Evolutionary conservation across 2,797 vertebrate species (phyloP).

Genomic region (Protosalanx chinensis): DNA sequence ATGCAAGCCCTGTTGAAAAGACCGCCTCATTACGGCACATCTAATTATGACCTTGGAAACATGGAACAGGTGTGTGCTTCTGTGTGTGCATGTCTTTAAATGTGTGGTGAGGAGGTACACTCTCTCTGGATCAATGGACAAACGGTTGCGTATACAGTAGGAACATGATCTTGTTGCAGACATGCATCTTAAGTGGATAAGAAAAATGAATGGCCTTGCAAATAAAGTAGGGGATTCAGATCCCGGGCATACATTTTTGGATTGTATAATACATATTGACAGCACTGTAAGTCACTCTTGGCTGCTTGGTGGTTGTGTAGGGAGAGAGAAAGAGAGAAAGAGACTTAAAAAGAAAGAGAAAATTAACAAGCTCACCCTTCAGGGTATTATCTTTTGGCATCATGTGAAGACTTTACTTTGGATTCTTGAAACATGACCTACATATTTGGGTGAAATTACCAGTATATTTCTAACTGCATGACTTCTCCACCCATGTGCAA

Average conservation of each 20-base stretch:
- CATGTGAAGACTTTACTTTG: not conserved
- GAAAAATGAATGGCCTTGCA: not conserved
- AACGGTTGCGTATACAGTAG: no score
- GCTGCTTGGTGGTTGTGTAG: not conserved
- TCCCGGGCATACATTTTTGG: not conserved
- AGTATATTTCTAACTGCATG: not conserved
- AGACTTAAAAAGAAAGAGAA: no score
- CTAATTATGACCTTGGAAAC: constrained; percentile 14
- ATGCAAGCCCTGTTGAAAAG: constrained; percentile 47
- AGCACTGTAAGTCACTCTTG: not conserved
- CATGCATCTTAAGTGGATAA: not conserved
- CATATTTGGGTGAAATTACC: constrained; percentile 12
- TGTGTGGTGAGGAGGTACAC: not conserved
- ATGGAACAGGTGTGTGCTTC: not conserved
- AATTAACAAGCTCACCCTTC: constrained; percentile 10
- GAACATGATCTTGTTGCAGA: no score
- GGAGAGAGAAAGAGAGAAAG: not conserved
- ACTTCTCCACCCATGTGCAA: not conserved
- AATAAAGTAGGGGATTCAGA: not conserved
- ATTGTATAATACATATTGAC: not conserved
- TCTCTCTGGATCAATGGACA: not conserved
- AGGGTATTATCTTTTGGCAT: constrained; percentile 12
- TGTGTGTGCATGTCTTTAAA: not conserved
- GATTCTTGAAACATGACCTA: constrained; percentile 21
- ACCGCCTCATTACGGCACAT: constrained; percentile 7